Base-by-base conservation (phyloP, 2,888 invertebrate species). In the Cyaniris semiargus region DNA sequence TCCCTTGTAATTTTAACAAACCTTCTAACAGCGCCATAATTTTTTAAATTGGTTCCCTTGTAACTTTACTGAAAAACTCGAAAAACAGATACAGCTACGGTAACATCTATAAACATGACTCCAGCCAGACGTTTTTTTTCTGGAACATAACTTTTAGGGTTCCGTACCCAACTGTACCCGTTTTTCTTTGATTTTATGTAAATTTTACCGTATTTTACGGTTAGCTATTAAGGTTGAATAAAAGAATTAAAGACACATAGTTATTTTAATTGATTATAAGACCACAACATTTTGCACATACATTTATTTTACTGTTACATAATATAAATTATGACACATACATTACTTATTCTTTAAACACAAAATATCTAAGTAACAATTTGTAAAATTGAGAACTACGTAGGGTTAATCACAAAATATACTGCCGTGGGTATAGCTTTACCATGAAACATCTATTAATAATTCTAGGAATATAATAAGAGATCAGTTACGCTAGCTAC, bases 241-340 rank as follows among this genome's bases (percentile, higher is more conserved):
- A 31, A 76, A 18, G 1, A 21, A 48, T 44, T 44, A 34, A 23
- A 23, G 18, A 70, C 44, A 76, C 76, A 70, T 53, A 53, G 53
- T 53, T 18, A 53, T 70, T 66, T 70, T 66, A 48, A 76, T 76
- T 76, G 66, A 74, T 48, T 74, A 74, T n/a, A 27, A 74, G 74
- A 53, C 31, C 27, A 74, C 74, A 74, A 72, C 53, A 53, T 18
- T 74, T 74, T 31, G 74, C 71, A 74, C 53, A 48, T 53, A 18
- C 15, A 74, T 53, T 38, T 53, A 74, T 74, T 23, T 53, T 27
- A 74, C 23, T 3, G 2, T 74, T 31, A 74, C 27, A 72, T 72
- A 1, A 72, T 72, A 1, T 38, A 44, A 21, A 0, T 74, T 48
- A 6, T 15, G 10, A 72, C 44, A 23, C 38, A 13, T 21, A 44